Evolutionary conservation across 2,797 vertebrate species (phyloP).

Genomic region (Microhierax caerulescens): DNA sequence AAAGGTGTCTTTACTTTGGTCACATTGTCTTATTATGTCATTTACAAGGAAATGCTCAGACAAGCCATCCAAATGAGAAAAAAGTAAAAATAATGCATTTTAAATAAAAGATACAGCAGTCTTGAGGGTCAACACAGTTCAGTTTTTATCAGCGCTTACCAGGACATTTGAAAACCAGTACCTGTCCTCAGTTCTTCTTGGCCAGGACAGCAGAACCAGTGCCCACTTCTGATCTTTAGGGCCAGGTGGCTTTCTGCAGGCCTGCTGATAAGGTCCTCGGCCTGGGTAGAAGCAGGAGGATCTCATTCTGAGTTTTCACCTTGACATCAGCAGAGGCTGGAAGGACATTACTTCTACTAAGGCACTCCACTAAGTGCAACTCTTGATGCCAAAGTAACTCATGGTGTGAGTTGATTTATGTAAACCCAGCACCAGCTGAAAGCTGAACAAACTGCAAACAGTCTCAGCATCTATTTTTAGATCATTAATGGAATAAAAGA

Average conservation of each 20-base stretch:
- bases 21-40: neutral
- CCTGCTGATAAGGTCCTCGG: neutral
- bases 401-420: neutral
- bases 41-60: neutral
- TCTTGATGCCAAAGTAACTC: neutral
- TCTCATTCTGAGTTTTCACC: neutral
- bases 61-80: neutral
- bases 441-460: neutral
- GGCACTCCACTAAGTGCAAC: neutral
- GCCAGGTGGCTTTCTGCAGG: neutral
- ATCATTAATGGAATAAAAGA: neutral
- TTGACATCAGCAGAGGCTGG: neutral
- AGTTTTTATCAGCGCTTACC: neutral
- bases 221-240: neutral
- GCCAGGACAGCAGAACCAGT: neutral
- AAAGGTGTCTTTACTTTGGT: neutral
- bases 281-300: neutral
- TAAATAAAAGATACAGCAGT: neutral
- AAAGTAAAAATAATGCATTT: neutral
- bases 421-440: neutral
- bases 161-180: neutral
- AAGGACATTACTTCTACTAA: neutral
- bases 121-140: neutral
- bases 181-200: neutral
- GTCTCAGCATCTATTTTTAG: slow-evolving; percentile 15